Evolutionary conservation across 2,113 vertebrate genomes (phyloP), one percentile per base, ranked within the genome.

Genomic region (Lepidothrix coronata): DNA sequence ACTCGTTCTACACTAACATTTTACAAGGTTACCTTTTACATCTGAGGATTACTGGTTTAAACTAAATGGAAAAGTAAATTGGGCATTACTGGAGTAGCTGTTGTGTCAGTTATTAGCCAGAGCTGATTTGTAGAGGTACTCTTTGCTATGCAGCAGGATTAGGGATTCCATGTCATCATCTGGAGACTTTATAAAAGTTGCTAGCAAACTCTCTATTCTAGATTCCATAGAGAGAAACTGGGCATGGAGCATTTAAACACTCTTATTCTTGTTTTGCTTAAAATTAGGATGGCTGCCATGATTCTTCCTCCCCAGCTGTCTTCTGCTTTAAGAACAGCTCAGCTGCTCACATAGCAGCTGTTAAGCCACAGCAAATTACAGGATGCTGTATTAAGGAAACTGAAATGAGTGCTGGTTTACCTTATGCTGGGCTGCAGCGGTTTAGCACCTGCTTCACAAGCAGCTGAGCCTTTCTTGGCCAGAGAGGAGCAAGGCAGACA

Each of bases 311-410:
- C 46, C 62, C 92, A 96, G 90, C 82, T 95, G 85, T 51, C 74
- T 63, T 63, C 72, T 85, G 39, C 41, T 93, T 52, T 46, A 91
- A 74, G 88, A 95, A 72, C 61, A 93, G 77, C 68, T 89, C 86
- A 95, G 91, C 89, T 94, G 91, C 80, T 94, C 46, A 37, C 2
- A 8, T 1, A 77, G 73, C 84, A 95, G 87, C 84, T 94, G 95
- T 58, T 84, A 81, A 94, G 5, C 81, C 74, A 51, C 70, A 24
- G 24, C 58, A 89, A 89, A 95, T 75, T 63, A 87, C 61, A 84
- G n/a, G 84, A 66, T 66, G 62, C 39, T 78, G 65, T 51, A 74
- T 19, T 55, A 93, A 81, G 39, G 58, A 72, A 89, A 91, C 30
- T 44, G 44, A 72, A 94, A 68, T 27, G 57, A 65, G 41, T 25